phyloP scores from a whole-genome alignment of 2,888 invertebrate genomes.

The Limenitis camilla region DNA sequence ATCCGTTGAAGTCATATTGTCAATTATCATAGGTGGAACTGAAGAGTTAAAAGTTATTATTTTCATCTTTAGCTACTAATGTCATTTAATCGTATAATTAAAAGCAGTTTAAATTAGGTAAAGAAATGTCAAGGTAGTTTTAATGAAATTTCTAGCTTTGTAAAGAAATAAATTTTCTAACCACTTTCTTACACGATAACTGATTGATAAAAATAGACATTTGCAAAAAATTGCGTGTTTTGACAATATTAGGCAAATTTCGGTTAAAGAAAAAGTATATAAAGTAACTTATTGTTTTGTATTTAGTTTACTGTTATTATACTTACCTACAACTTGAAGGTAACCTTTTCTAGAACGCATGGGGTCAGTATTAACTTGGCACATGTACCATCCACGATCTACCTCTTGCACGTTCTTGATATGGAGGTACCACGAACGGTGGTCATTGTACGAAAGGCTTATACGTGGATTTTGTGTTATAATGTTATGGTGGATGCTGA shows the following conservation, averaged over 20 bases:
- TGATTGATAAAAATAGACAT: too few species aligned
- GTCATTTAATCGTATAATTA: too few species aligned
- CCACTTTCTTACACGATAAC: too few species aligned
- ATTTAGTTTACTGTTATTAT: not conserved
- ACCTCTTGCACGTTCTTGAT: slow-evolving; percentile 90
- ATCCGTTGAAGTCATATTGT: slow-evolving; percentile 92
- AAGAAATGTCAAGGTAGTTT: too few species aligned
- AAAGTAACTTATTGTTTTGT: too few species aligned
- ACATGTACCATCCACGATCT: slow-evolving; percentile 94
- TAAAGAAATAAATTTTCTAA: too few species aligned
- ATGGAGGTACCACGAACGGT: slow-evolving; percentile 93
- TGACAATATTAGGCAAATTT: too few species aligned
- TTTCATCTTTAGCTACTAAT: not conserved
- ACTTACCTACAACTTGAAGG: slow-evolving; percentile 88
- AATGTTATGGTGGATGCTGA: slow-evolving; percentile 93
- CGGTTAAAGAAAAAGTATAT: too few species aligned
- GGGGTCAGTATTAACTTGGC: slow-evolving; percentile 95
- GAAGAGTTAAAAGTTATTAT: slow-evolving; percentile 3
- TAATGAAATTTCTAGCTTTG: too few species aligned
- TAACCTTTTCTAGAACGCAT: slow-evolving; percentile 93
- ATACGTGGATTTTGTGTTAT: slow-evolving; percentile 93
- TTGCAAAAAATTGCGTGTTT: too few species aligned
- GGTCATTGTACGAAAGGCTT: slow-evolving; percentile 89
- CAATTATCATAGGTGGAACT: slow-evolving; percentile 94
- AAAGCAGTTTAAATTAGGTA: too few species aligned